Conservation (phyloP, 1,140 invertebrate genomes). For the Tribolium madens region DNA sequence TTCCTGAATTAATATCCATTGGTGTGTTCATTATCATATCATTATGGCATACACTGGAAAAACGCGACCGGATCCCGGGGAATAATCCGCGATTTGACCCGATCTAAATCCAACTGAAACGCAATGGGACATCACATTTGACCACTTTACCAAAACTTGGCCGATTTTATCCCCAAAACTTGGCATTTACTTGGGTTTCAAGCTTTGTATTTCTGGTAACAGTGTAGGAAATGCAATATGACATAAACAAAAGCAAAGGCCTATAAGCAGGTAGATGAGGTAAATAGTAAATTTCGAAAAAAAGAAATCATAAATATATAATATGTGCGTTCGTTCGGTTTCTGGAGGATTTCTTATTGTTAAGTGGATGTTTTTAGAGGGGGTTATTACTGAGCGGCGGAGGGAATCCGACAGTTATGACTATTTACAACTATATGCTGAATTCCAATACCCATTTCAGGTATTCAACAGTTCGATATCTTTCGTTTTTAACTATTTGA, state of each 20-base stretch:
- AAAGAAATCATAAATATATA: conserved; percentile 57
- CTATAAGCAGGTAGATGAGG: conserved; percentile 49
- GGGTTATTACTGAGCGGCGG: conserved; percentile 47
- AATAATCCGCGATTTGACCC: background rate
- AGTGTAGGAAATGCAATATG: conserved; percentile 50
- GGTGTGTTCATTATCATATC: conserved; percentile 63
- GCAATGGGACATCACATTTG: no score
- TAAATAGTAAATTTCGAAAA: conserved; percentile 53
- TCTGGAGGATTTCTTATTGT: conserved; percentile 51
- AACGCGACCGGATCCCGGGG: background rate
- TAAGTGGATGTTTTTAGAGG: conserved; percentile 40
- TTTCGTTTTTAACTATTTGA: conserved; percentile 27
- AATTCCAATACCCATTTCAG: conserved; percentile 44
- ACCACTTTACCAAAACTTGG: background rate
- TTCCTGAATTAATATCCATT: conserved; percentile 62
- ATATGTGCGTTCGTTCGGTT: conserved; percentile 54
- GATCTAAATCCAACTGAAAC: background rate
- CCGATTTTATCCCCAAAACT: background rate
- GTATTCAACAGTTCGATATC: conserved; percentile 38
- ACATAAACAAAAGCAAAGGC: conserved; percentile 48
- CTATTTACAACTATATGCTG: conserved; percentile 51
- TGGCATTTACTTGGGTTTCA: background rate
- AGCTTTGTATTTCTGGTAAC: conserved; percentile 8
- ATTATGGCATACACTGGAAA: conserved; percentile 54
- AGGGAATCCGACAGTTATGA: conserved; percentile 50